Evolutionary conservation across 1,140 invertebrate species (phyloP), one percentile per base, ranked within the genome.

Genomic region (Pomacea maculata): DNA sequence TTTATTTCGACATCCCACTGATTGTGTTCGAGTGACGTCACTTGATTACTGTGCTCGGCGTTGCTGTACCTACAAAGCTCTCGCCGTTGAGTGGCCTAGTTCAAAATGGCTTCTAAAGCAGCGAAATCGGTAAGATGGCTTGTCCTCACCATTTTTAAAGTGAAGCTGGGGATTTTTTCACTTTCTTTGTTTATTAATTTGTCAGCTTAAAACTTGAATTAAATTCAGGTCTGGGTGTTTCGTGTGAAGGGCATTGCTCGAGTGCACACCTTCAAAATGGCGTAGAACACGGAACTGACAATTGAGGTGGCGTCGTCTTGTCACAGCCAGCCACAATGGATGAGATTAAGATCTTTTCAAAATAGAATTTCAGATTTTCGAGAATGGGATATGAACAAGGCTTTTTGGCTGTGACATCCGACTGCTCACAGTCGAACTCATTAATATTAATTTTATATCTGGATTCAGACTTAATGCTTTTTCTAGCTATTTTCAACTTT

Each of bases 1-100:
- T 45, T 45, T 45, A 72, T 79, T 79, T 61, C 55, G 78, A 70
- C 71, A 79, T 79, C 25, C 52, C 57, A 25, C 19, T 67, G 70
- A 79, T 73, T 72, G 71, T 79, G 71, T 71, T 57, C 45, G 3
- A 65, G 67, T 79, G 78, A 79, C 78, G 78, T 79, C 78, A 79
- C n/a, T 79, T 79, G 78, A 79, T 71, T 79, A 71, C 71, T 71
- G 61, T 68, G 17, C 57, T 21, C 25, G 71, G 73, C 68, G 45
- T 71, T 63, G 52, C 19, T 61, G 1, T 61, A 61, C 63, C 63
- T 79, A 71, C 78, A 71, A 73, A 68, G 73, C 78, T 25, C 21
- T 61, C 54, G 52, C 65, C 15, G 52, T 29, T 29, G 54, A 55
- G 55, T 71, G 61, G 67, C 78, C 68, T 71, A 73, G 54, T 79